Conservation (phyloP, 2,113 vertebrate species). For the Notothenia coriiceps region DNA sequence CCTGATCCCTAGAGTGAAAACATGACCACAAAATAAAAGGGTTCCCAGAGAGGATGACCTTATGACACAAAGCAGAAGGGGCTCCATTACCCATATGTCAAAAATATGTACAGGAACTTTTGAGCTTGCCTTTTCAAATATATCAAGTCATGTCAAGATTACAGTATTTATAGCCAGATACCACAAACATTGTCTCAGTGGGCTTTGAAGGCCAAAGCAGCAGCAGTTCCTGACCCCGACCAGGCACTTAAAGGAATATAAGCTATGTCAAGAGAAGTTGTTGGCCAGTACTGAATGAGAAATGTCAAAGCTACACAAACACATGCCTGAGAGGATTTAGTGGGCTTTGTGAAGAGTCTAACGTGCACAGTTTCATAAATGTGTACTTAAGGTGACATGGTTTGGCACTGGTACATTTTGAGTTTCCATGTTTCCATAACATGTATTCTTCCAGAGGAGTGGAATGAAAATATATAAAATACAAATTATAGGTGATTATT, state of each 20-base stretch:
- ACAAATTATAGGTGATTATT: no score
- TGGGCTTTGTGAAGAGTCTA: not conserved
- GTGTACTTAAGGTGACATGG: not conserved
- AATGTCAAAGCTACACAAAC: slow-evolving; percentile 14
- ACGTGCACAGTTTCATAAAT: not conserved
- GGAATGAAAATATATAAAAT: no score
- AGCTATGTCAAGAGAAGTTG: not conserved
- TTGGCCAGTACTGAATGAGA: slow-evolving; percentile 5
- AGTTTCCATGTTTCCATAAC: no score
- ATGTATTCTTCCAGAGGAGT: no score
- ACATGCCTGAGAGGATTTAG: not conserved
- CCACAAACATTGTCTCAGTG: not conserved
- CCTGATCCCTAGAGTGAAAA: slow-evolving; percentile 21
- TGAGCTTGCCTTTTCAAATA: slow-evolving; percentile 15
- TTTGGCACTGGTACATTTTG: not conserved
- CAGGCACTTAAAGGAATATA: not conserved
- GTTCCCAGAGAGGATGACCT: not conserved
- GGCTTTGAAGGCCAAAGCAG: not conserved
- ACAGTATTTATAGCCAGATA: not conserved
- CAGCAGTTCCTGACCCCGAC: not conserved
- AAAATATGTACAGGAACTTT: slow-evolving; percentile 15
- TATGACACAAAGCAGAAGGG: slow-evolving; percentile 1
- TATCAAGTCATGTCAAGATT: not conserved
- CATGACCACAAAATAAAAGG: slow-evolving; percentile 17
- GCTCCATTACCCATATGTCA: not conserved